Percentiles rank a stretch among this genome's conserved stretches.
Evolutionary conservation across 2,888 invertebrate species (phyloP).

Genomic region (Laothoe populi): DNA sequence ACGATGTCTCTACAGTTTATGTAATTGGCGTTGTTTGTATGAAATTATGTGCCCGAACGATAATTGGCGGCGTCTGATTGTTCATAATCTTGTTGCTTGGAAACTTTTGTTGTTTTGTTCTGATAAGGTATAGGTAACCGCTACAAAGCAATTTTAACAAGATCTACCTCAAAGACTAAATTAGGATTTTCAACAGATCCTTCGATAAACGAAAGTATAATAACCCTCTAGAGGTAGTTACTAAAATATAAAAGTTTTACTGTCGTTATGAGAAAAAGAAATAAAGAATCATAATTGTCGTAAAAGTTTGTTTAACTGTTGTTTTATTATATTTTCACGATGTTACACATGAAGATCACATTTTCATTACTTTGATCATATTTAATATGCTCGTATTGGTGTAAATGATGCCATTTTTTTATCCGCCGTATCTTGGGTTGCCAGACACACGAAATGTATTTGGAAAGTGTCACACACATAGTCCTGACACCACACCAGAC

Average conservation of each 20-base stretch:
- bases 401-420: constrained; percentile 33
- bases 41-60: too few relatives aligned
- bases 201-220: too few relatives aligned
- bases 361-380: constrained; percentile 21
- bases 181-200: too few relatives aligned
- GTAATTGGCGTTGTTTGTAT: too few relatives aligned
- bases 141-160: too few relatives aligned
- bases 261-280: neutral
- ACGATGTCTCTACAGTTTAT: too few relatives aligned
- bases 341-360: neutral
- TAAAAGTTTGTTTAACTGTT: neutral
- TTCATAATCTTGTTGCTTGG: too few relatives aligned
- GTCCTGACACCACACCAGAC: too few relatives aligned
- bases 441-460: neutral
- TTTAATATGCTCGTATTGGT: constrained; percentile 39
- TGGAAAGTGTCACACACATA: neutral
- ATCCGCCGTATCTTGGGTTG: neutral
- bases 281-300: neutral
- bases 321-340: neutral
- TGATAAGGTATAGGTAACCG: too few relatives aligned
- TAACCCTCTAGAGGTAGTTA: neutral
- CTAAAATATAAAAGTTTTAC: neutral
- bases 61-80: too few relatives aligned
- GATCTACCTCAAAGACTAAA: too few relatives aligned
- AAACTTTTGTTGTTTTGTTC: too few relatives aligned